phyloP scores from a whole-genome alignment of 2,113 vertebrate species.

The Anhinga anhinga region DNA sequence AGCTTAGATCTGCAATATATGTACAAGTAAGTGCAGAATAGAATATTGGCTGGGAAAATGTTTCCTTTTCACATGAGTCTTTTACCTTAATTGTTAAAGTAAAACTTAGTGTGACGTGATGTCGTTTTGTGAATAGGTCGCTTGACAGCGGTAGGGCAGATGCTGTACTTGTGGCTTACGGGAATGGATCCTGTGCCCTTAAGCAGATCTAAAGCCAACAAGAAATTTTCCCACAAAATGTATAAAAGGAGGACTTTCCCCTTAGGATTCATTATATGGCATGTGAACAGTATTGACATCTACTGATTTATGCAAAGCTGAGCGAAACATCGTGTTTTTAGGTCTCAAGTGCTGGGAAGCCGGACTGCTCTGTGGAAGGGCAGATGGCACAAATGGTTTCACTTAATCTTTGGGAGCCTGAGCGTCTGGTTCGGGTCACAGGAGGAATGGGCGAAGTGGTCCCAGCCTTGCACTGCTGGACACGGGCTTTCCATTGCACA shows the following conservation, averaged over 20 bases:
- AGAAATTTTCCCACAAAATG: conserved; percentile 16
- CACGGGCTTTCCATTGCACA: neutral
- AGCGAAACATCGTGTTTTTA: neutral
- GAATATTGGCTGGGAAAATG: neutral
- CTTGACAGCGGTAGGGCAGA: neutral
- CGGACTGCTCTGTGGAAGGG: neutral
- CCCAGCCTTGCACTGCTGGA: neutral
- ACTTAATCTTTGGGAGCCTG: neutral
- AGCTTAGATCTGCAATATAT: neutral
- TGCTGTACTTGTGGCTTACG: neutral
- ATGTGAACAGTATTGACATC: conserved; percentile 9
- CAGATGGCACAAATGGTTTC: conserved; percentile 22
- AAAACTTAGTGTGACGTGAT: neutral
- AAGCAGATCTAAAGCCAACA: neutral
- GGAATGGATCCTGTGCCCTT: neutral
- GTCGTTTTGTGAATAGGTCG: neutral
- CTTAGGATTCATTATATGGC: conserved; percentile 1
- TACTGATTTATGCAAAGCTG: neutral
- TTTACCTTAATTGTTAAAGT: neutral
- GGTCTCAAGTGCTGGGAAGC: neutral
- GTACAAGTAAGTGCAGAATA: neutral
- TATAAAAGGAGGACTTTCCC: neutral
- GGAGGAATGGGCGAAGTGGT: neutral
- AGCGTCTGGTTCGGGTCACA: neutral
- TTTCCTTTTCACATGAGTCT: neutral